Evolutionary conservation across 2,888 invertebrate species (phyloP).

Genomic region (Noctua pronuba): DNA sequence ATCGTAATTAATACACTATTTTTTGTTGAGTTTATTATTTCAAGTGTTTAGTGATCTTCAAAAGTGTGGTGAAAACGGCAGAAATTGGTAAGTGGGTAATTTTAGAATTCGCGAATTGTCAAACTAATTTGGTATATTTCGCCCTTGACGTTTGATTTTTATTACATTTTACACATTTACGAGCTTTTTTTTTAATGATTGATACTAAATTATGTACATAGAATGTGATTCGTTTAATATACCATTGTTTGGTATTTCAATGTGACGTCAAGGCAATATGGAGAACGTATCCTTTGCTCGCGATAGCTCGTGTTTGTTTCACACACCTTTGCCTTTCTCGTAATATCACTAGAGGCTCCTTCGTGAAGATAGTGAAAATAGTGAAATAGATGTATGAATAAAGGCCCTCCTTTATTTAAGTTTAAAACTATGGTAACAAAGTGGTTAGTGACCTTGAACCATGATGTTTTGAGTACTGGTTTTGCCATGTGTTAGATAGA

Average conservation of each 20-base stretch:
- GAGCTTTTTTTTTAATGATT: constrained; percentile 24
- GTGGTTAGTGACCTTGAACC: constrained; percentile 60
- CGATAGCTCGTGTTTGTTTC: constrained; percentile 47
- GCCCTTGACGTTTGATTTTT: constrained; percentile 79
- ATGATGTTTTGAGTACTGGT: constrained; percentile 41
- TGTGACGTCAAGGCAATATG: constrained; percentile 73
- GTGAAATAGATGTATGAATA: not conserved
- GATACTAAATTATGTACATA: constrained; percentile 2
- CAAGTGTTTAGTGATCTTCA: constrained; percentile 56
- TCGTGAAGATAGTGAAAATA: not conserved
- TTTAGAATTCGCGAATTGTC: constrained; percentile 69
- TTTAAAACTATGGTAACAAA: not conserved
- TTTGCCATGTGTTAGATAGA: constrained; percentile 52
- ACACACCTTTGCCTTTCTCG: constrained; percentile 36
- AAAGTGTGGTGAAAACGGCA: constrained; percentile 60
- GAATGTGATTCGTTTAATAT: constrained; percentile 25
- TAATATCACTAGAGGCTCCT: constrained; percentile 7
- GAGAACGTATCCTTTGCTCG: constrained; percentile 60
- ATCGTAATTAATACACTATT: constrained; percentile 43
- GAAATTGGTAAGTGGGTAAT: constrained; percentile 73
- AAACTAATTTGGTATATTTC: constrained; percentile 72
- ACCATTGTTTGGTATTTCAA: constrained; percentile 56
- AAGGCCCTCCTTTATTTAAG: constrained; percentile 2
- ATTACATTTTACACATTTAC: constrained; percentile 44
- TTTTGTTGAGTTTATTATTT: constrained; percentile 53